Conservation (phyloP, 2,888 invertebrate genomes). For the Carterocephalus palaemon region DNA sequence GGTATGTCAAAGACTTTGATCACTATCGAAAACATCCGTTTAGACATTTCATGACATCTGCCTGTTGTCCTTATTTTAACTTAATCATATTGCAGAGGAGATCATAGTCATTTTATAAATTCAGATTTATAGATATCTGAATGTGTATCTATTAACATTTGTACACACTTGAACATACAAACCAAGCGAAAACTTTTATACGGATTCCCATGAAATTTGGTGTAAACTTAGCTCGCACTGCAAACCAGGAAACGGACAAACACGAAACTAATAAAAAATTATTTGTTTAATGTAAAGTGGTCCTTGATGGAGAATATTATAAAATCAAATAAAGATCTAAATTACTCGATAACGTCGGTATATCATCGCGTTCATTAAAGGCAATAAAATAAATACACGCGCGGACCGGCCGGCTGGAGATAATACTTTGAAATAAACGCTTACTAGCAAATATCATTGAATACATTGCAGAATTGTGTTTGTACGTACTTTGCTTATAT, state of each 20-base stretch:
- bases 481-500: too few relatives aligned
- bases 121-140: too few relatives aligned
- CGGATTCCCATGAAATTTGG: background rate
- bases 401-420: background rate
- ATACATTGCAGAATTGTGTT: too few relatives aligned
- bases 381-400: slow-evolving; percentile 7
- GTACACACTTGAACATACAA: background rate
- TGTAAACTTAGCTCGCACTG: background rate
- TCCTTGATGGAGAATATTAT: too few relatives aligned
- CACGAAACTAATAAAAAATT: too few relatives aligned
- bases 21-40: too few relatives aligned
- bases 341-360: slow-evolving; percentile 26
- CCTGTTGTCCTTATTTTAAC: background rate
- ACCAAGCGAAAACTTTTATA: background rate
- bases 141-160: background rate
- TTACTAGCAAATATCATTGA: too few relatives aligned
- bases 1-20: too few relatives aligned
- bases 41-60: too few relatives aligned
- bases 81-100: background rate
- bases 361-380: slow-evolving; percentile 3
- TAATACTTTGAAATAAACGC: slow-evolving; percentile 6
- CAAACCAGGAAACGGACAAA: background rate
- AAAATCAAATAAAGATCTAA: slow-evolving; percentile 20
- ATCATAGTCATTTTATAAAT: background rate
- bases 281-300: too few relatives aligned